Base-by-base conservation (phyloP, 2,797 vertebrate species). In the Momotus momota region DNA sequence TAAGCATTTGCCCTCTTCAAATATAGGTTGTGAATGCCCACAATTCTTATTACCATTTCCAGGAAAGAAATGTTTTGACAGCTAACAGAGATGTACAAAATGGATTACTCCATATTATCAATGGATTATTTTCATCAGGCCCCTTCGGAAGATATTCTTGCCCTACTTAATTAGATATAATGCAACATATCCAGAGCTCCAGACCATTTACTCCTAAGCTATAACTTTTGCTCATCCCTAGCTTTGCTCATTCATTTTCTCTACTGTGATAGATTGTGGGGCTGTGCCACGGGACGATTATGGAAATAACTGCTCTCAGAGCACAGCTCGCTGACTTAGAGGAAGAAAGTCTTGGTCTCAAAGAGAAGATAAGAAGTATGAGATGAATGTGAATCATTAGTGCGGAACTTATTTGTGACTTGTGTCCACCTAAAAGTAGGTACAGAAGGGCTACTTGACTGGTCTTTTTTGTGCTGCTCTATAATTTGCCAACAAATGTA, bases 381-480 rank as follows among this genome's bases (percentile, higher is more conserved):
- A 81, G 97, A 97, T 43, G 97, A 97, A 74, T 98, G 98, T 15
- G 96, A 98, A 93, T 93, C 95, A 11, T 94, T 98, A 94, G 96
- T 98, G 46, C 92, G 43, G 86, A 98, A 97, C 19, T 90, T 99
- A 55, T 98, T 98, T 95, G 89, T 92, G 64, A 96, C 97, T 61
- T 98, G 98, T 96, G 86, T 98, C 87, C 96, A 96, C 84, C 97
- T 98, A 29, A 98, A 99, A 98, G 98, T 98, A 80, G 91, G 96
- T 72, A 88, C 49, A 87, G 71, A 15, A 41, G 7, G n/a, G 13
- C 29, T 33, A 14, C 64, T 73, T 6, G 2, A 73, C 49, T 12
- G 15, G 46, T 67, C 27, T 43, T 29, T 46, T 83, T 72, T 69
- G 65, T 82, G 48, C 51, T 31, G 57, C 6, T 45, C 48, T 57